Evolutionary conservation across 2,888 invertebrate species (phyloP), one percentile per base, ranked within the genome.

Genomic region (Bellardia pandia): DNA sequence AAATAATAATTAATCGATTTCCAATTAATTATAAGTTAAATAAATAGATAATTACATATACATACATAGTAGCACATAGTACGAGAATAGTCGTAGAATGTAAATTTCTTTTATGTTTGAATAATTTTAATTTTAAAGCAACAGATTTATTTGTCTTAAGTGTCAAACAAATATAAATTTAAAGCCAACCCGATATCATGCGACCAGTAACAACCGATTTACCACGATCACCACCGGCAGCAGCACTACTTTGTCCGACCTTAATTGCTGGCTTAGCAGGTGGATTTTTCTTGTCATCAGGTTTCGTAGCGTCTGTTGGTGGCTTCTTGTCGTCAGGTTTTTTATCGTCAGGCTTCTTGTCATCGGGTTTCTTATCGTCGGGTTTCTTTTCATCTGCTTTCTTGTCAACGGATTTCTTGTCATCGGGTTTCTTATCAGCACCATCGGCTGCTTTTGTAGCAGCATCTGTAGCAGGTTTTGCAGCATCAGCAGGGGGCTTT

Each of bases 161-260:
- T 66, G 51, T 80, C 4, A 68, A 33, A 33, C 30, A 66, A 51
- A 4, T 37, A 13, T 53, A 40, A 37, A 23, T 45, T 94, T 95
- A 96, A 78, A 96, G 94, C 96, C 96, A 96, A 1, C 96, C 96
- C 16, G 96, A 95, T 86, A 96, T 95, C 88, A 96, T 94, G 93
- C 95, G 96, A 0, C 96, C 96, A 0, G 96, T 96, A 1, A 96
- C 95, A 91, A 95, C 96, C 3, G 96, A 96, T 91, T 95, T 96
- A 13, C 96, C 96, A 83, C 95, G 95, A 81, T 94, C 95, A 48
- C 94, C 94, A 64, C 94, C 93, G 0, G 94, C 93, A 7, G 94
- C 93, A 14, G 94, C 93, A 60, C 93, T 92, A 58, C 94, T 93
- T 85, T 92, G 94, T 88, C 90, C 94, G 75, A 93, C 93, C 80